Conservation (phyloP, 2,797 vertebrate genomes). For the Scarus forsteni region DNA sequence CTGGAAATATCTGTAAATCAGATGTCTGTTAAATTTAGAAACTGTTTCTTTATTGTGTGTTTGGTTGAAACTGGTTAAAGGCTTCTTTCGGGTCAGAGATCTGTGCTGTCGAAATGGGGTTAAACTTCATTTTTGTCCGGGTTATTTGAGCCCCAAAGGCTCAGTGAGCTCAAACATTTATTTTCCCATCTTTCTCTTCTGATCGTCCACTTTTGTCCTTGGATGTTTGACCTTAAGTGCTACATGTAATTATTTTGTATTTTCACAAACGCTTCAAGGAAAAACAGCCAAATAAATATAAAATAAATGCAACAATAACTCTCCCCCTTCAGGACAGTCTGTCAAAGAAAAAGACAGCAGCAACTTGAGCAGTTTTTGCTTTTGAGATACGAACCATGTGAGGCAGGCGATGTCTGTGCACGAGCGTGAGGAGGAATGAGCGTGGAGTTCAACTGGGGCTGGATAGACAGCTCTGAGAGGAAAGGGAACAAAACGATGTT, state of each 20-base stretch:
- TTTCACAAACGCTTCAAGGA: neutral
- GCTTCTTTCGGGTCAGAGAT: neutral
- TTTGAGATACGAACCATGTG: slow-evolving; percentile 77
- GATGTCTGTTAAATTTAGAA: too few relatives aligned
- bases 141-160: neutral
- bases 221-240: neutral
- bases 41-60: neutral
- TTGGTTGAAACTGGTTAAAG: neutral
- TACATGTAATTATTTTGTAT: neutral
- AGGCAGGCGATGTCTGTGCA: slow-evolving; percentile 86
- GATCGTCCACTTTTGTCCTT: neutral
- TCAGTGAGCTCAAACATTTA: neutral
- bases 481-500: slow-evolving; percentile 29
- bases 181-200: neutral
- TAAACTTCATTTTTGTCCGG: neutral
- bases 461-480: slow-evolving; percentile 91
- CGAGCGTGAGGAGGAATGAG: slow-evolving; percentile 95
- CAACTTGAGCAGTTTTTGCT: neutral
- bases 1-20: too few relatives aligned
- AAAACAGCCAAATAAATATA: neutral
- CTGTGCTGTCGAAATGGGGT: neutral
- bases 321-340: too few relatives aligned
- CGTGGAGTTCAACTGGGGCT: slow-evolving; percentile 92
- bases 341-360: slow-evolving; percentile 4
- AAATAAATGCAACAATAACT: neutral